A percentile compares a stretch with the other conserved stretches of the same genome.
Conservation (phyloP, 1,140 invertebrate species). For the Pristionchus pacificus region DNA sequence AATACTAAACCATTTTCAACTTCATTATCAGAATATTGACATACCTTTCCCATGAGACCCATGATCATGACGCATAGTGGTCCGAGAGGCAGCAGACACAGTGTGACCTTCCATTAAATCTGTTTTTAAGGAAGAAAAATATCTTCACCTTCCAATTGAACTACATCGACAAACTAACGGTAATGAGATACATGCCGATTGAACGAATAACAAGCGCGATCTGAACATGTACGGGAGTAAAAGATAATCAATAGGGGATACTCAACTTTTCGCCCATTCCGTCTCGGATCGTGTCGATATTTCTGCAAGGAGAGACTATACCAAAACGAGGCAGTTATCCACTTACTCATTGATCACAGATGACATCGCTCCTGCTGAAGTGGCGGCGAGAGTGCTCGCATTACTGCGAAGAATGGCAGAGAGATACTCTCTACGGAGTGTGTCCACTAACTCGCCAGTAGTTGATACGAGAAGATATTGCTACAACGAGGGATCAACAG, state of each 20-base stretch:
- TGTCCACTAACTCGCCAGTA: no score
- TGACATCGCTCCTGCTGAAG: no score
- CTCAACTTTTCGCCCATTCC: background rate
- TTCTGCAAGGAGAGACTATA: background rate
- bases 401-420: no score
- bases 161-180: background rate
- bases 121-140: background rate
- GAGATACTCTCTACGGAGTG: no score
- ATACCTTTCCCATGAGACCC: background rate
- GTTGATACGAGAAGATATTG: no score
- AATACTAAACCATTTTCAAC: background rate
- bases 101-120: background rate
- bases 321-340: no score
- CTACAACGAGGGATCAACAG: no score
- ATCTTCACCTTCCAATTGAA: background rate
- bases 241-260: background rate
- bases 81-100: background rate
- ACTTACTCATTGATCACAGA: no score
- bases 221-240: background rate
- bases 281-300: background rate
- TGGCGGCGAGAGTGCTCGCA: no score
- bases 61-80: background rate
- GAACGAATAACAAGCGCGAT: background rate
- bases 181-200: background rate
- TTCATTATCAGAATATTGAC: background rate